Percentiles rank a stretch among this genome's conserved stretches.
These are phyloP conservation scores for Eulithis prunata DNA, from an alignment of 2,888 invertebrate genomes.

Conservation along the genomic window DNA sequence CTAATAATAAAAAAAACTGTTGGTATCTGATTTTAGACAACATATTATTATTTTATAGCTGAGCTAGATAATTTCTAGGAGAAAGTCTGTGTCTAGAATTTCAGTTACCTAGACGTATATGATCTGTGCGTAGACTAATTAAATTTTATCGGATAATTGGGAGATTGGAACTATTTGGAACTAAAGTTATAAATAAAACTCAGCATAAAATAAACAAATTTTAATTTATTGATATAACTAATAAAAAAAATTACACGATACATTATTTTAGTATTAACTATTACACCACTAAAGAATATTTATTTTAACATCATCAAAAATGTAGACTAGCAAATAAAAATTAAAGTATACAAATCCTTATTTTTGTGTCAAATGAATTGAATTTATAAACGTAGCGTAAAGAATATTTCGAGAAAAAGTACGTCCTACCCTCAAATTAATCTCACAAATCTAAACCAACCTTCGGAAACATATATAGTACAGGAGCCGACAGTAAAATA, in stretches of 20 bases:
- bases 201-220: conserved; percentile 82
- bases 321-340: conserved; percentile 83
- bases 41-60: too few species aligned
- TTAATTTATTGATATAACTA: conserved; percentile 84
- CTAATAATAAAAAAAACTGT: not conserved
- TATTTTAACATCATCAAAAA: conserved; percentile 79
- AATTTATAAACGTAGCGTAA: conserved; percentile 17
- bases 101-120: too few species aligned
- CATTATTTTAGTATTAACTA: conserved; percentile 84
- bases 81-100: too few species aligned
- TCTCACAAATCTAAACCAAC: conserved; percentile 10
- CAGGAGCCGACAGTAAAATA: too few species aligned
- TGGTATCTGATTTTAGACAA: too few species aligned
- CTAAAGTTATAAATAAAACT: conserved; percentile 56
- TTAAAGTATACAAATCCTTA: conserved; percentile 71
- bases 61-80: too few species aligned
- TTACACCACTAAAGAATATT: conserved; percentile 82
- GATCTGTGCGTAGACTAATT: too few species aligned
- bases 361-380: conserved; percentile 47
- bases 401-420: conserved; percentile 14
- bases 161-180: conserved; percentile 23
- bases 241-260: conserved; percentile 83
- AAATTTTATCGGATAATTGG: too few species aligned
- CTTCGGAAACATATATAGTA: conserved; percentile 2
- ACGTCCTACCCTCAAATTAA: conserved; percentile 21